phyloP scores from a whole-genome alignment of 1,140 invertebrate genomes.

The Carposina sasakii region DNA sequence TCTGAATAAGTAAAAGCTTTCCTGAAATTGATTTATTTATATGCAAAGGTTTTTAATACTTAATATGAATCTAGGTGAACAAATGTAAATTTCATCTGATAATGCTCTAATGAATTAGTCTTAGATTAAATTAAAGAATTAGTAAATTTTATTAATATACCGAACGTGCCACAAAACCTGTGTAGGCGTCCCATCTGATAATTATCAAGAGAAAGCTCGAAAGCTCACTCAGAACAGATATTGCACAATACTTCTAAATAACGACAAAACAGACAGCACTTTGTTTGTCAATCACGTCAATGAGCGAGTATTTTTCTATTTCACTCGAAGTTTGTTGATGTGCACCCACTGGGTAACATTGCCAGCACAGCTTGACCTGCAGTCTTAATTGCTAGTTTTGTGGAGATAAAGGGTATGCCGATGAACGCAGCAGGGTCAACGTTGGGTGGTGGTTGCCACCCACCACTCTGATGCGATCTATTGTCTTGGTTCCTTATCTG shows the following conservation, averaged over 20 bases:
- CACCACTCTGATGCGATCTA: conserved; percentile 37
- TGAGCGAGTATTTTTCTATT: conserved; percentile 7
- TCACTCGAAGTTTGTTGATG: conserved; percentile 16
- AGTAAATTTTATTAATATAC: too few species aligned
- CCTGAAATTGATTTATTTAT: too few species aligned
- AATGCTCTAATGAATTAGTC: too few species aligned
- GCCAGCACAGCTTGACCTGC: not conserved
- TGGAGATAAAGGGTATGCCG: not conserved
- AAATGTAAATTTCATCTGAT: too few species aligned
- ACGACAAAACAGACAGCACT: conserved; percentile 1
- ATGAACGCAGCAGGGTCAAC: conserved; percentile 12
- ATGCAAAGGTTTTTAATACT: too few species aligned
- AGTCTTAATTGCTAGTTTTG: not conserved
- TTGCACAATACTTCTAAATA: not conserved
- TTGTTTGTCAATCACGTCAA: conserved; percentile 19
- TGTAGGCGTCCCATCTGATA: too few species aligned
- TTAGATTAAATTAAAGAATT: too few species aligned
- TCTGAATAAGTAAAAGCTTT: too few species aligned
- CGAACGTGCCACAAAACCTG: too few species aligned
- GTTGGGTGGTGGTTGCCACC: conserved; percentile 29
- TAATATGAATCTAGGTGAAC: too few species aligned
- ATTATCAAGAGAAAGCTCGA: not conserved
- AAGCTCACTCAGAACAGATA: too few species aligned
- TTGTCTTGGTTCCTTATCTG: conserved; percentile 52
- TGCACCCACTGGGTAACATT: conserved; percentile 21